A percentile compares a stretch with the other conserved stretches of the same genome.
Evolutionary conservation across 2,113 vertebrate species (phyloP).

Genomic region (Struthio camelus): DNA sequence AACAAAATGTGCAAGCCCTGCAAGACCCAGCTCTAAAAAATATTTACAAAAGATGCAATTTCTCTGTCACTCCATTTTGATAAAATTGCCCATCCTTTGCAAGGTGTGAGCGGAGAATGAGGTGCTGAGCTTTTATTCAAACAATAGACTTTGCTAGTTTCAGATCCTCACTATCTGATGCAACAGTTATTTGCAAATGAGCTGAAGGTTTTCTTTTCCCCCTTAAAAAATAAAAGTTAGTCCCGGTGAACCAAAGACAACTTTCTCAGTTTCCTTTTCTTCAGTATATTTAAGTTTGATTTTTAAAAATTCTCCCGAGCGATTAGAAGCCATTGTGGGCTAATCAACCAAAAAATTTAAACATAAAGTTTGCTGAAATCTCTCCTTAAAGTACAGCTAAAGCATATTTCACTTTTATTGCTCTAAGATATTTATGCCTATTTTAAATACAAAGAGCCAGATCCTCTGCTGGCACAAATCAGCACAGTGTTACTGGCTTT

Average conservation of each 20-base stretch:
- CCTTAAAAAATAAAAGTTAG: not conserved
- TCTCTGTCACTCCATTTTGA: not conserved
- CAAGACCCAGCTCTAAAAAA: not conserved
- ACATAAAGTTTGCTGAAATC: slow-evolving; percentile 51
- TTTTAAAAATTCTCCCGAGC: slow-evolving; percentile 36
- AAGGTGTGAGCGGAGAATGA: slow-evolving; percentile 7
- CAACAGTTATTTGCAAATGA: not conserved
- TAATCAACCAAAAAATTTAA: slow-evolving; percentile 69
- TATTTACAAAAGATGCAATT: not conserved
- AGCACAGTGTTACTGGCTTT: not conserved
- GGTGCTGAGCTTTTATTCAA: slow-evolving; percentile 5
- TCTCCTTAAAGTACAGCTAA: slow-evolving; percentile 17
- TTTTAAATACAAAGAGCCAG: slow-evolving; percentile 11
- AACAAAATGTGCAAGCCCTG: fast-evolving
- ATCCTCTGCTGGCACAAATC: slow-evolving; percentile 23
- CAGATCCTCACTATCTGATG: not conserved
- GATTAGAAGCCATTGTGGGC: slow-evolving; percentile 53
- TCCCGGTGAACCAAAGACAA: not conserved
- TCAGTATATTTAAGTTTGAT: slow-evolving; percentile 22
- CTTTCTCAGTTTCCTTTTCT: not conserved
- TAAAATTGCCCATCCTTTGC: not conserved
- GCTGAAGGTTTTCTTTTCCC: not conserved
- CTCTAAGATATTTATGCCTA: slow-evolving; percentile 12
- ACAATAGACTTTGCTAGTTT: not conserved
- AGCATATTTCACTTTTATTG: slow-evolving; percentile 49